These are phyloP conservation scores for Bradypodion pumilum DNA, from an alignment of 2,797 vertebrate species.

Conservation along the genomic window DNA sequence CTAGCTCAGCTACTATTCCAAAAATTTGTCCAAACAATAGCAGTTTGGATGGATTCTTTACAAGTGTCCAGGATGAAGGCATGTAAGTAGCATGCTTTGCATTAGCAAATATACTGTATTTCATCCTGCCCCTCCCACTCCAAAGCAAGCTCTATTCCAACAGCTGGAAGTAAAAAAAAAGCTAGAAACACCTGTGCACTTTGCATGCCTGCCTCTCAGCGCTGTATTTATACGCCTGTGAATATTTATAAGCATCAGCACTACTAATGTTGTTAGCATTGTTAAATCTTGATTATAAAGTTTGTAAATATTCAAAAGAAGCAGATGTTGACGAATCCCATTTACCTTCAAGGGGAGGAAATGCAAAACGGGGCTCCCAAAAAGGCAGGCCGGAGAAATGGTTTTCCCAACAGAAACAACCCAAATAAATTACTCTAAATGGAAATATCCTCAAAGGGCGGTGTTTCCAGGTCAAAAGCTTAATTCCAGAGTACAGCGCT, in stretches of 20 bases:
- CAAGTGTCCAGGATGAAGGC: too few species aligned
- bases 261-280: slow-evolving; percentile 53
- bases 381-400: slow-evolving; percentile 57
- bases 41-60: too few species aligned
- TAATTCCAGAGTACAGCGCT: slow-evolving; percentile 59
- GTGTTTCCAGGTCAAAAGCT: slow-evolving; percentile 68
- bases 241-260: slow-evolving; percentile 66
- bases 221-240: slow-evolving; percentile 64
- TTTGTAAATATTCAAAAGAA: slow-evolving; percentile 74
- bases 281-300: slow-evolving; percentile 62
- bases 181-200: slow-evolving; percentile 62
- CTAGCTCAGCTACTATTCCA: too few species aligned
- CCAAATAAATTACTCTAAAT: slow-evolving; percentile 61
- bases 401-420: slow-evolving; percentile 69
- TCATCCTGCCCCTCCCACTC: background rate
- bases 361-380: slow-evolving; percentile 60
- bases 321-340: slow-evolving; percentile 66
- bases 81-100: slow-evolving; percentile 26
- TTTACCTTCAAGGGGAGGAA: slow-evolving; percentile 64
- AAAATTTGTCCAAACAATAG: too few species aligned
- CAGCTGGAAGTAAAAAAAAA: slow-evolving; percentile 59
- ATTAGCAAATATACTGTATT: slow-evolving; percentile 60
- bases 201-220: slow-evolving; percentile 36
- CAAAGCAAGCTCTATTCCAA: slow-evolving; percentile 50
- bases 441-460: slow-evolving; percentile 66